Evolutionary conservation across 1,140 invertebrate genomes (phyloP), one percentile per base, ranked within the genome.

Genomic region (Zaprionus ghesquierei): DNA sequence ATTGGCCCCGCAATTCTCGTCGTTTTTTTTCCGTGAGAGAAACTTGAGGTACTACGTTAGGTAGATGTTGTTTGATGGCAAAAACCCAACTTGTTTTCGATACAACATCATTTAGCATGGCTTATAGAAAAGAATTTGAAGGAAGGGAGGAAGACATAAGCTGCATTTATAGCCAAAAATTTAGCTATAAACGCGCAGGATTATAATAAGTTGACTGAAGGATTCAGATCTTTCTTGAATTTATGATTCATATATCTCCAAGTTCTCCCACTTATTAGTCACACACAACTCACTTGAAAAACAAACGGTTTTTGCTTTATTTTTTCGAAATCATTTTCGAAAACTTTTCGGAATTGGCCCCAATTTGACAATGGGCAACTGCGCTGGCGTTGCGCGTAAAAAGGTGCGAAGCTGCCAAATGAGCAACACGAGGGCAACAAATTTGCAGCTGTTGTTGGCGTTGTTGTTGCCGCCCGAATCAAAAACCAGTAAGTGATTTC

Each of bases 401-500:
- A 82, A 82, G 79, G 78, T 81, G 82, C 78, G 81, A 81, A 86
- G 79, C 81, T 64, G 81, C 75, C 75, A 85, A 87, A 86, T 85
- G 78, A 78, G 75, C 78, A 82, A 82, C 80, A 78, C 74, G 81
- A 75, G 77, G 80, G 81, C 82, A 85, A 81, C 78, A 86, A 85
- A 85, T 86, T 85, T 84, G 76, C 81, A 81, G 81, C 70, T 84
- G 77, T 72, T 75, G 55, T 61, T 75, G 65, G 50, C 60, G 50
- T 33, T 50, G 33, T 65, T 70, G 60, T 59, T 68, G 74, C 66
- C 72, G 77, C 68, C 66, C 73, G 54, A 65, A 86, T 81, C 81
- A 41, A 87, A 87, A 86, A 86, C 82, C 82, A 87, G 82, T 86
- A 86, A 87, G 69, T 86, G 82, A 86, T 89, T 86, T 86, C 75